Evolutionary conservation across 1,140 invertebrate species (phyloP), one percentile per base, ranked within the genome.

Genomic region (Macrosteles quadrilineatus): DNA sequence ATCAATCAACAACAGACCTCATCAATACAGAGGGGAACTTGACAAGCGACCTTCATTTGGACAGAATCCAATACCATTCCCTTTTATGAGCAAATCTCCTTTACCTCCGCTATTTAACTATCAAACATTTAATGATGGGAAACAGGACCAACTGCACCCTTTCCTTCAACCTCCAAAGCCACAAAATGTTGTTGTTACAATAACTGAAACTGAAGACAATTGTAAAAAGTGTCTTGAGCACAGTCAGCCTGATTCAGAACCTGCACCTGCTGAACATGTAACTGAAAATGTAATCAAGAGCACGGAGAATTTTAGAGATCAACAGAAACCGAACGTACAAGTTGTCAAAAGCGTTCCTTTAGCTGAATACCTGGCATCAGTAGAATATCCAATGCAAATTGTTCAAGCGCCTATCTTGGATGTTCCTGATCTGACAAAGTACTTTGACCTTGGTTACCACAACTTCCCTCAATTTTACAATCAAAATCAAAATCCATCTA

Each of bases 361-460:
- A 0, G 71, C 73, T 21, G 74, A 77, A 40, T 78, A 73, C 31
- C 31, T 76, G 2, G 73, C 74, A 1, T 76, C 77, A 17, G 71
- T 78, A 0, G 76, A 78, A 55, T 77, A 77, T 55, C 77, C 77
- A 11, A 67, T 76, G 68, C 73, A 77, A 53, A 71, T 78, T 25
- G 70, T 76, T 17, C 75, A 77, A 66, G 75, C 76, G 2, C 76
- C 77, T 11, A 69, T 75, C n/a, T 36, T 74, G 17, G 71, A 73
- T 57, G 55, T 74, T 31, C 71, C 72, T 53, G 72, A 73, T 11
- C 32, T 75, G 12, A 68, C 70, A 27, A 73, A 75, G 40, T 75
- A 72, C 32, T 59, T 75, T 27, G 69, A 73, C 50, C 63, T 75
- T 12, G 73, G 71, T 25, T 74, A 72, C 43, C 65, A 68, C 14